Evolutionary conservation across 1,140 invertebrate genomes (phyloP).

Genomic region (Bombus pyrosoma): DNA sequence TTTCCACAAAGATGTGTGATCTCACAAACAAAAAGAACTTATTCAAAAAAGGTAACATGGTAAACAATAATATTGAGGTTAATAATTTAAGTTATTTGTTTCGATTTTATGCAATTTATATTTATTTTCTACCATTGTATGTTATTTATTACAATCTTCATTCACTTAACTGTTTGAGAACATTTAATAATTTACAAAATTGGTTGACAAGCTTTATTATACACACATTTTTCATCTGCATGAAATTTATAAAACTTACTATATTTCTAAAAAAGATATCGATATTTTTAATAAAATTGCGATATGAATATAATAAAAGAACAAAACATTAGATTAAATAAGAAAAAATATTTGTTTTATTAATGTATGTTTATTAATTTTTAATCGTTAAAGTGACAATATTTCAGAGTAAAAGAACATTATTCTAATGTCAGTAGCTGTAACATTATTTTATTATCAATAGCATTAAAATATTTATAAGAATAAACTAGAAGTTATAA

Average conservation of each 20-base stretch:
- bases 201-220: not conserved
- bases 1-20: not conserved
- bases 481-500: too few species aligned
- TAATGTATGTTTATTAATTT: not conserved
- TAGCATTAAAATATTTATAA: not conserved
- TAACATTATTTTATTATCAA: not conserved
- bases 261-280: not conserved
- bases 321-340: too few species aligned
- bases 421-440: too few species aligned
- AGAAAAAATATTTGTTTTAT: not conserved
- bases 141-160: not conserved
- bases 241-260: not conserved
- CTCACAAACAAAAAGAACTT: not conserved
- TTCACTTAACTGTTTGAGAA: not conserved
- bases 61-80: slow-evolving; percentile 2
- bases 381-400: not conserved
- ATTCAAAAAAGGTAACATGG: slow-evolving; percentile 4
- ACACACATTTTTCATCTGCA: not conserved
- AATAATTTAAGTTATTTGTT: not conserved
- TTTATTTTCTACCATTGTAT: not conserved
- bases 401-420: too few species aligned
- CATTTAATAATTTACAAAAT: not conserved
- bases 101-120: not conserved
- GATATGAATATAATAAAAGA: not conserved
- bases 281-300: not conserved